Conservation (phyloP, 2,888 invertebrate genomes). For the Lomographa bimaculata region DNA sequence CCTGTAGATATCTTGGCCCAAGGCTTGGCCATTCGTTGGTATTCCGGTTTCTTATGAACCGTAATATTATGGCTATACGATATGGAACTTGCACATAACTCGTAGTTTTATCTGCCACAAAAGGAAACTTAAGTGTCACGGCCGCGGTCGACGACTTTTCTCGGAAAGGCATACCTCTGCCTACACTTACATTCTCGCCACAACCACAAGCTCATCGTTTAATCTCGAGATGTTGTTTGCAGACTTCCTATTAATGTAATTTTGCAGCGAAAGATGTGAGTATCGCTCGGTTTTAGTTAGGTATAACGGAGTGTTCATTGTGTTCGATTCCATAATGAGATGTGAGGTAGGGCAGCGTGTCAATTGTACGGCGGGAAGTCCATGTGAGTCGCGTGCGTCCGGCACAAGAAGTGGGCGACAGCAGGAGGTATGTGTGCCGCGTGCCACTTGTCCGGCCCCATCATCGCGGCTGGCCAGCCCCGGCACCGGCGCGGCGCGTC, state of each 20-base stretch:
- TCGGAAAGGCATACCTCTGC: conserved; percentile 29
- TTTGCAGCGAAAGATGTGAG: too few species aligned
- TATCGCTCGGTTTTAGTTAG: conserved; percentile 9
- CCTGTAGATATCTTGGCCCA: too few species aligned
- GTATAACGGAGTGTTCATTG: conserved; percentile 10
- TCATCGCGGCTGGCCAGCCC: conserved; percentile 38
- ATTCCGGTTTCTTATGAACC: conserved; percentile 9
- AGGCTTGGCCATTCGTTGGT: too few species aligned
- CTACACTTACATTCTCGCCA: conserved; percentile 22
- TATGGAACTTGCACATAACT: conserved; percentile 29
- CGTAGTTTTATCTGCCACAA: conserved; percentile 32
- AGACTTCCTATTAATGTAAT: conserved; percentile 8
- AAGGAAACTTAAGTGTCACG: conserved; percentile 46
- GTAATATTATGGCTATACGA: conserved; percentile 19
- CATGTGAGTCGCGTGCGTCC: conserved; percentile 59
- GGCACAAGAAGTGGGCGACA: conserved; percentile 62
- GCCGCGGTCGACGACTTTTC: conserved; percentile 46
- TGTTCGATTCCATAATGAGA: conserved; percentile 25
- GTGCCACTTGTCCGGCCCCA: conserved; percentile 58
- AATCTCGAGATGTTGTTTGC: conserved; percentile 13
- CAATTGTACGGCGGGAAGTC: conserved; percentile 57
- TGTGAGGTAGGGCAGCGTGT: conserved; percentile 37
- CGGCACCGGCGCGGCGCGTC: too few species aligned
- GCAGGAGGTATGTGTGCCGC: conserved; percentile 70
- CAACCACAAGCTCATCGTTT: conserved; percentile 33